A percentile compares a stretch with the other conserved stretches of the same genome.
These are phyloP conservation scores for Thymelicus lineola DNA, from an alignment of 2,888 invertebrate genomes.

Conservation along the genomic window DNA sequence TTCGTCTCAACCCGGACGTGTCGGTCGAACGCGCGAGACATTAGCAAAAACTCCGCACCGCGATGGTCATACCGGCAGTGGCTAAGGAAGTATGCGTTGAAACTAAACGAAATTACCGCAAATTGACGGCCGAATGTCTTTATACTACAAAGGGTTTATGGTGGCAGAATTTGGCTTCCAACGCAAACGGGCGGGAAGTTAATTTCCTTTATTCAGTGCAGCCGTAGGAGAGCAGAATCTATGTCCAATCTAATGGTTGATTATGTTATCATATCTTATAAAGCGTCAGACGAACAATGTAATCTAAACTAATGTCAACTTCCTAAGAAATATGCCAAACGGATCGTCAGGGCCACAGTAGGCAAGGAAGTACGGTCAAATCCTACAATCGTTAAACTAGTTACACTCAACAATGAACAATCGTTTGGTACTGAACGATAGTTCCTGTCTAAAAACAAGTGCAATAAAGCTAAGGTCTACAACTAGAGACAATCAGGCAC, in stretches of 20 bases:
- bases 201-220: too few species aligned
- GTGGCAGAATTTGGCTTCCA: neutral
- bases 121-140: neutral
- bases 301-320: too few species aligned
- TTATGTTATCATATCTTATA: too few species aligned
- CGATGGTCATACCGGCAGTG: constrained; percentile 27
- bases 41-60: constrained; percentile 49
- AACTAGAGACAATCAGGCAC: neutral
- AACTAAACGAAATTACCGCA: constrained; percentile 20
- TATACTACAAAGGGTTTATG: neutral
- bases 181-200: too few species aligned
- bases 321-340: neutral
- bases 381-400: constrained; percentile 15
- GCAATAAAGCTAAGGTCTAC: constrained; percentile 10
- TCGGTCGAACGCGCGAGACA: constrained; percentile 53
- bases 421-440: constrained; percentile 6
- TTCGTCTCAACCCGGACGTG: constrained; percentile 55
- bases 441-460: constrained; percentile 40
- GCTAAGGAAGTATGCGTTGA: constrained; percentile 41
- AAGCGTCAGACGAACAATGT: too few species aligned
- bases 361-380: constrained; percentile 14
- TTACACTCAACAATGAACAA: constrained; percentile 23
- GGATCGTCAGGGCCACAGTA: constrained; percentile 1
- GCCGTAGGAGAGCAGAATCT: too few species aligned
- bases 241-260: too few species aligned